Percentiles rank a stretch among this genome's conserved stretches.
phyloP scores from a whole-genome alignment of 2,888 invertebrate species.

The Cerastis rubricosa region DNA sequence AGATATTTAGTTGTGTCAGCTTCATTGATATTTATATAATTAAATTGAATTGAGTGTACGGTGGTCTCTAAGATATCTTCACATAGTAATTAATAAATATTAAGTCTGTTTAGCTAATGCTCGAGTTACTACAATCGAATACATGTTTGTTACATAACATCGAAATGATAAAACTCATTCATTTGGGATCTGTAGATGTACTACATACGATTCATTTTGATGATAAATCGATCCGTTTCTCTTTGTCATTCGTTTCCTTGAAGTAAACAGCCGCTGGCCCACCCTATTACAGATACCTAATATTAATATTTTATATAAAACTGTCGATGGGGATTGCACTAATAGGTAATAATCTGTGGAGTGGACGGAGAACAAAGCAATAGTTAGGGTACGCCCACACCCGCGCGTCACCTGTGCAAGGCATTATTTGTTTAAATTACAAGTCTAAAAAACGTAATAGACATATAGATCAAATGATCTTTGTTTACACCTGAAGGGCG shows the following conservation, averaged over 20 bases:
- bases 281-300: conserved; percentile 34
- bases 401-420: background rate
- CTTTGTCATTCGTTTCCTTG: conserved; percentile 28
- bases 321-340: conserved; percentile 28
- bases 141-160: background rate
- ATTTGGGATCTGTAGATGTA: background rate
- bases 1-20: too few species aligned
- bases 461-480: conserved; percentile 21
- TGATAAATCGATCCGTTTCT: conserved; percentile 35
- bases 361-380: conserved; percentile 45
- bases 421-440: conserved; percentile 32
- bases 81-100: too few species aligned
- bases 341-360: conserved; percentile 38
- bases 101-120: background rate
- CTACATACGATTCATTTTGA: background rate
- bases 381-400: conserved; percentile 38
- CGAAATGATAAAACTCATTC: background rate
- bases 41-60: too few species aligned
- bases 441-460: conserved; percentile 23
- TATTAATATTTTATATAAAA: conserved; percentile 33
- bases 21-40: too few species aligned
- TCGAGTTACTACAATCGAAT: background rate
- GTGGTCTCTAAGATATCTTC: background rate
- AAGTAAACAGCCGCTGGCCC: conserved; percentile 38
- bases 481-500: conserved; percentile 28